A percentile compares a stretch with the other conserved stretches of the same genome.
Conservation (phyloP, 2,797 vertebrate species). For the Champsocephalus esox region DNA sequence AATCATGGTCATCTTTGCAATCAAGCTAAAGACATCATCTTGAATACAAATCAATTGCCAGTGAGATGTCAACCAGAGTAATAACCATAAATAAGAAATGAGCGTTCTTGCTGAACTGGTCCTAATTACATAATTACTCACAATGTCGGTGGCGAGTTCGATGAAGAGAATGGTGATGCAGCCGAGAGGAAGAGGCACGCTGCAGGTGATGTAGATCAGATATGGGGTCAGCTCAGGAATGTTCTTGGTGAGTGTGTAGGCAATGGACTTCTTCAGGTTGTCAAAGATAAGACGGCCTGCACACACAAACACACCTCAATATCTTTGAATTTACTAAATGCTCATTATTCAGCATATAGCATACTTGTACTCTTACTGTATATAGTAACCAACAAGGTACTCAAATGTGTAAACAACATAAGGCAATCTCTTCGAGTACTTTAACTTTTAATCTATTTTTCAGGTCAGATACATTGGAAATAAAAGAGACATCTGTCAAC, state of each 20-base stretch:
- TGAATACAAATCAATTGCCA: not conserved
- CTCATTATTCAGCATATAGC: not conserved
- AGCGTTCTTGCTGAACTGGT: not conserved
- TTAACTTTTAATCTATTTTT: conserved; percentile 5
- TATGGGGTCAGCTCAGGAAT: conserved; percentile 92
- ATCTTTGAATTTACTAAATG: not conserved
- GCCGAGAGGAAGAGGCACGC: conserved; percentile 90
- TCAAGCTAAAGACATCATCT: not conserved
- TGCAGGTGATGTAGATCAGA: conserved; percentile 92
- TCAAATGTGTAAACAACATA: not conserved
- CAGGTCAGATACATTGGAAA: not conserved
- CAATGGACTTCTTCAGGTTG: conserved; percentile 93
- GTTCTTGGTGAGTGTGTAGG: conserved; percentile 92
- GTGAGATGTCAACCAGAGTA: conserved; percentile 1
- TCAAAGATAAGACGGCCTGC: conserved; percentile 92
- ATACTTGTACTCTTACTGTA: not conserved
- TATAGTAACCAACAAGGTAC: not conserved
- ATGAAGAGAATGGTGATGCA: conserved; percentile 96
- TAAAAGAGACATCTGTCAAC: not conserved
- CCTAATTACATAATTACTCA: conserved; percentile 73
- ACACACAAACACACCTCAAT: conserved; percentile 6
- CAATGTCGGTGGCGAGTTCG: conserved; percentile 92
- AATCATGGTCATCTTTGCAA: not conserved
- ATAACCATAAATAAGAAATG: not conserved
- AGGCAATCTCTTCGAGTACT: not conserved